Conservation (phyloP, 2,888 invertebrate genomes). For the Gastrophysa polygoni region DNA sequence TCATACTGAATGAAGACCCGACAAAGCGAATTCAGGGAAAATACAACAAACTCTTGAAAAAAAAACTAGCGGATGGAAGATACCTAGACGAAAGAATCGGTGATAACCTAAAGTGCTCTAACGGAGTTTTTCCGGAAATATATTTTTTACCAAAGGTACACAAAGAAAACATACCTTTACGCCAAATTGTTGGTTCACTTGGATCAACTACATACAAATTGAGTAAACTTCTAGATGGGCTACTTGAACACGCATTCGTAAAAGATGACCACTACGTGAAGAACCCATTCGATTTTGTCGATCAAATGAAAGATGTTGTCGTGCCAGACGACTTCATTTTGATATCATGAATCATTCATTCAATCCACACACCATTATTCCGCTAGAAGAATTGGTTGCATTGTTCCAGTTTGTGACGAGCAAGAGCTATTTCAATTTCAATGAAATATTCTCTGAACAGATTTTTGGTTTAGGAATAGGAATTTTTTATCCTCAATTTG, state of each 20-base stretch:
- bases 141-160: slow-evolving; percentile 15
- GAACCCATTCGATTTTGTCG: background rate
- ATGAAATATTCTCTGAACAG: slow-evolving; percentile 4
- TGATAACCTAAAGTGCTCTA: slow-evolving; percentile 4
- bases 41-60: slow-evolving; percentile 8
- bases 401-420: slow-evolving; percentile 7
- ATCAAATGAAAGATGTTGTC: slow-evolving; percentile 3
- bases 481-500: too few species aligned
- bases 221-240: slow-evolving; percentile 1
- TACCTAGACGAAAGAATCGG: slow-evolving; percentile 11
- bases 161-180: slow-evolving; percentile 14
- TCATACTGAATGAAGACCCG: background rate
- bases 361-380: background rate
- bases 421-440: background rate
- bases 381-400: background rate
- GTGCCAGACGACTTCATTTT: slow-evolving; percentile 2
- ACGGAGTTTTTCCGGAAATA: slow-evolving; percentile 11
- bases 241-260: slow-evolving; percentile 13
- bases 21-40: slow-evolving; percentile 1
- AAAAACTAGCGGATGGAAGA: slow-evolving; percentile 1
- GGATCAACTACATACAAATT: slow-evolving; percentile 14
- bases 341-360: slow-evolving; percentile 4
- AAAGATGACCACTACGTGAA: slow-evolving; percentile 4
- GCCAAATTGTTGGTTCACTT: slow-evolving; percentile 15
- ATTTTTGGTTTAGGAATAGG: too few species aligned